Evolutionary conservation across 1,140 invertebrate genomes (phyloP), one percentile per base, ranked within the genome.

Genomic region (Bombus pascuorum): DNA sequence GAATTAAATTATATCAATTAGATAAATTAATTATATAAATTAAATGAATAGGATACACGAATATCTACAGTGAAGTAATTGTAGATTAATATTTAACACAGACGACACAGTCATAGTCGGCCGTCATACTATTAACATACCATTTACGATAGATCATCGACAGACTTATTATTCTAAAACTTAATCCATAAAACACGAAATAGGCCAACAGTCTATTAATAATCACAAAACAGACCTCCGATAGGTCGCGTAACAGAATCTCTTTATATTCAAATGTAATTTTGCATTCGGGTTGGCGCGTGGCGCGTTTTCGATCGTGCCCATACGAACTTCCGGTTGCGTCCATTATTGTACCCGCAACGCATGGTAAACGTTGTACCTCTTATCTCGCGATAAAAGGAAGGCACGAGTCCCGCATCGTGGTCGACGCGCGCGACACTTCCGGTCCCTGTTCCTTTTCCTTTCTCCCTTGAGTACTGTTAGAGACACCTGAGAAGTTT

Each of bases 311-410:
- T 71, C 84, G 62, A 86, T 75, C 79, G 73, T n/a, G 76, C n/a
- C 57, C 71, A 81, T 79, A 62, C 18, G 73, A 37, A 28, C 70
- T 89, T 89, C 88, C 88, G 87, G 75, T 18, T 32, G 73, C 59
- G 84, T 79, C 65, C 83, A 83, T 83, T 81, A 74, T 66, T 65
- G 81, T 57, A 75, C 72, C 34, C 62, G 78, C 70, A 65, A 70
- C 37, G 88, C 78, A 89, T 89, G 77, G 75, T 65, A 88, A 89
- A 75, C 72, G 87, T 42, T 73, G 83, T 73, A 59, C 75, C 34
- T 71, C 68, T 91, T 90, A 87, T 91, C 91, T 89, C 62, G 79
- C 81, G 91, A 90, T 90, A 91, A 86, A 79, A 79, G 65, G 86
- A 89, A 87, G 87, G 81, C 87, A 86, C 87, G 79, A 65, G 83